Evolutionary conservation across 2,888 invertebrate genomes (phyloP).

Genomic region (Agrotis exclamationis): DNA sequence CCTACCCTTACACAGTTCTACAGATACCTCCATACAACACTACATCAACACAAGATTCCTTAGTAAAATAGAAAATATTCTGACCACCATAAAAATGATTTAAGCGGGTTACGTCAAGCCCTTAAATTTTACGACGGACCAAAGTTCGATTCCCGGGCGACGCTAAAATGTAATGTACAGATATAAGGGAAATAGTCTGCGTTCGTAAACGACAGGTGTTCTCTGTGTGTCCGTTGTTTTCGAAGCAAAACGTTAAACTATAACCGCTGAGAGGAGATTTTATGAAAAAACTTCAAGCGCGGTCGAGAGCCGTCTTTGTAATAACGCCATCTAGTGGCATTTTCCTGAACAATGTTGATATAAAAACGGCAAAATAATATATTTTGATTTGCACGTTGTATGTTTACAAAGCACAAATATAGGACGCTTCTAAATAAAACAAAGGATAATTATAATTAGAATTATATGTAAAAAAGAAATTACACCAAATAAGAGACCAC

Average conservation of each 20-base stretch:
- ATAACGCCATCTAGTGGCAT: slow-evolving; percentile 41
- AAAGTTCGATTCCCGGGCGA: slow-evolving; percentile 65
- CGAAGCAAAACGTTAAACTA: slow-evolving; percentile 48
- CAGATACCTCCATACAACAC: not conserved
- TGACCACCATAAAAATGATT: slow-evolving; percentile 64
- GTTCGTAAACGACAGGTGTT: slow-evolving; percentile 57
- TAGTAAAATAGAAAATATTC: slow-evolving; percentile 57
- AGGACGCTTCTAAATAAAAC: not conserved
- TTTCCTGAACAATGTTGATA: slow-evolving; percentile 35
- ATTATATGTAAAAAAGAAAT: too few relatives aligned
- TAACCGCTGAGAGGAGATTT: slow-evolving; percentile 33
- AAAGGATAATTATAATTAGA: not conserved
- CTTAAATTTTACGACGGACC: slow-evolving; percentile 75
- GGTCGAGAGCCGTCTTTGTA: slow-evolving; percentile 22
- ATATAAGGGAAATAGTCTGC: slow-evolving; percentile 56
- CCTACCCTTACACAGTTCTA: not conserved
- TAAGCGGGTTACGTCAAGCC: slow-evolving; percentile 60
- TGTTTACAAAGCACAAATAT: not conserved
- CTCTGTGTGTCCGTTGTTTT: slow-evolving; percentile 55
- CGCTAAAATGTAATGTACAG: slow-evolving; percentile 65
- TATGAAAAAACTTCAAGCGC: slow-evolving; percentile 58
- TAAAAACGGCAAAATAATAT: slow-evolving; percentile 8
- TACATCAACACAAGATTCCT: slow-evolving; percentile 31
- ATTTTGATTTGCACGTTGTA: slow-evolving; percentile 5
- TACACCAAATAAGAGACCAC: too few relatives aligned